Percentiles rank a stretch among this genome's conserved stretches.
Conservation (phyloP, 2,113 vertebrate genomes). For the Cnemophilus loriae region DNA sequence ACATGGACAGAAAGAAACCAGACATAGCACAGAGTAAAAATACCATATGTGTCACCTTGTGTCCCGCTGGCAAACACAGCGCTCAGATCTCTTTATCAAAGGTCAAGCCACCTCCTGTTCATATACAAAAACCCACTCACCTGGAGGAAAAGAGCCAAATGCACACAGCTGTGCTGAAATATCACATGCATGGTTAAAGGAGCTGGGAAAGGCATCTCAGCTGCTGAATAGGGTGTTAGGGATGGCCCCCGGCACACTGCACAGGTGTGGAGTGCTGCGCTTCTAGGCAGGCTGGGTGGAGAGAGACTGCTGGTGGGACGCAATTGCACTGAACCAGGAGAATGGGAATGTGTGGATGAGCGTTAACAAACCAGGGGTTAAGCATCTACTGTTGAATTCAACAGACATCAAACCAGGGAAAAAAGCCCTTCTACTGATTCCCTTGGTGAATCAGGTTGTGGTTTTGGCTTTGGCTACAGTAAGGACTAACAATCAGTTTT, state of each 20-base stretch:
- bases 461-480: not conserved
- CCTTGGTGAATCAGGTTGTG: not conserved
- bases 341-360: not conserved
- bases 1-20: not conserved
- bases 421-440: not conserved
- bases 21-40: not conserved
- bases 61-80: not conserved
- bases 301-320: not conserved
- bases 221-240: not conserved
- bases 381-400: not conserved
- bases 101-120: not conserved
- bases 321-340: not conserved
- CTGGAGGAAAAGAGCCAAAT: not conserved
- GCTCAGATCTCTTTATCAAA: not conserved
- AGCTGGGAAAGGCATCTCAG: not conserved
- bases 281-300: not conserved
- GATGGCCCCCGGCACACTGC: rapidly evolving
- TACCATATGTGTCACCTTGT: not conserved
- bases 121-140: not conserved
- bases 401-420: not conserved
- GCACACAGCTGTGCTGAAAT: not conserved
- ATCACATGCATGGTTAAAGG: not conserved
- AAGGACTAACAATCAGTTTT: not conserved
- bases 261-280: not conserved
- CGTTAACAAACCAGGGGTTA: not conserved